phyloP scores from a whole-genome alignment of 2,113 vertebrate species.

The Puffinus mauretanicus region DNA sequence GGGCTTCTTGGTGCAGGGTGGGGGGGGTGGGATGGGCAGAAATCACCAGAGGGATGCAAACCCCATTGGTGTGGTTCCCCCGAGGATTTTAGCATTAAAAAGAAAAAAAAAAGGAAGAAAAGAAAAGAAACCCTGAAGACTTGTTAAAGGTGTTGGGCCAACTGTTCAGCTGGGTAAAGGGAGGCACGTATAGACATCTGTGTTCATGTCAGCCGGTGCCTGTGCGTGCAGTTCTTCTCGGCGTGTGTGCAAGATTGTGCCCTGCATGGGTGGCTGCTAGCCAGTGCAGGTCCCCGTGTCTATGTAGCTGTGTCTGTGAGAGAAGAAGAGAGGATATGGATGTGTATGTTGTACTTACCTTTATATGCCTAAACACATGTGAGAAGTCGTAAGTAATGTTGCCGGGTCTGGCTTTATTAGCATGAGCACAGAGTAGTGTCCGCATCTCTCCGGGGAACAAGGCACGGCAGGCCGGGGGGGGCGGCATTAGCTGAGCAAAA shows the following conservation, averaged over 20 bases:
- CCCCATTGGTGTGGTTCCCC: not conserved
- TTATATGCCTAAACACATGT: not conserved
- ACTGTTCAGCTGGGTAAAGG: not conserved
- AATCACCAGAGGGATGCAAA: not conserved
- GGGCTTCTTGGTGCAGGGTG: not conserved
- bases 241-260: not conserved
- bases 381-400: rapidly evolving
- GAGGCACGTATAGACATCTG: not conserved
- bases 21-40: not conserved
- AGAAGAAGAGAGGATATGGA: not conserved
- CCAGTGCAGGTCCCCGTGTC: not conserved
- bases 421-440: rapidly evolving
- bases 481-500: not conserved
- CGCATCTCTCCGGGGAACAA: not conserved
- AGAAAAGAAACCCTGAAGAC: not conserved
- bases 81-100: not conserved
- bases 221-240: not conserved
- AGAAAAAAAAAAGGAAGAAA: rapidly evolving
- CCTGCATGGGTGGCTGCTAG: not conserved
- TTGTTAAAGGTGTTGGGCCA: not conserved
- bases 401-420: not conserved
- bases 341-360: not conserved
- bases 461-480: not conserved
- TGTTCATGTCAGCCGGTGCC: not conserved
- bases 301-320: not conserved